phyloP scores from a whole-genome alignment of 2,888 invertebrate genomes.

The Dysmachus trigonus region DNA sequence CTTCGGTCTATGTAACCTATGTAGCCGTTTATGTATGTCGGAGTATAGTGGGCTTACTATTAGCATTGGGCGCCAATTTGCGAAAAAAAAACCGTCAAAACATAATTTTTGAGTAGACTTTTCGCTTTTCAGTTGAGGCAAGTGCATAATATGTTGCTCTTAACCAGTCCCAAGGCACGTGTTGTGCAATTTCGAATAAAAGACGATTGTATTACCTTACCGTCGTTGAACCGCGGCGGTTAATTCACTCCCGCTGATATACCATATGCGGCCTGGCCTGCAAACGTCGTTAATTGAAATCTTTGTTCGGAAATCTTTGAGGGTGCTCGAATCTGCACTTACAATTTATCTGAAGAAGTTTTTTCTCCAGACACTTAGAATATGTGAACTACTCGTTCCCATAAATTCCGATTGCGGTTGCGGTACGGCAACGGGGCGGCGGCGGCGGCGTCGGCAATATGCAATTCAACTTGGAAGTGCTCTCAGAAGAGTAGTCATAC shows the following conservation, averaged over 20 bases:
- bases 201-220: background rate
- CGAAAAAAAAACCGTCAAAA: background rate
- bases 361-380: slow-evolving; percentile 28
- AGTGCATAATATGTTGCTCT: background rate
- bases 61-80: background rate
- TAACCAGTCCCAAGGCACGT: background rate
- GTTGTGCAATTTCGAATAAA: background rate
- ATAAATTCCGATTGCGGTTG: slow-evolving; percentile 9
- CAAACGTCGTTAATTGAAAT: slow-evolving; percentile 35
- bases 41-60: background rate
- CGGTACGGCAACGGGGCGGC: background rate
- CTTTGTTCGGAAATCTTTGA: slow-evolving; percentile 24
- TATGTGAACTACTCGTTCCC: background rate
- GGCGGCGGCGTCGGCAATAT: background rate
- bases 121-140: background rate
- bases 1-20: background rate
- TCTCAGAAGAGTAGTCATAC: background rate
- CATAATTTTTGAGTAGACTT: background rate
- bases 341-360: slow-evolving; percentile 3
- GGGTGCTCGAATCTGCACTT: slow-evolving; percentile 11
- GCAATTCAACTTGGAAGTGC: slow-evolving; percentile 25
- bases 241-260: background rate
- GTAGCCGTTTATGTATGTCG: background rate
- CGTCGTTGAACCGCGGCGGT: background rate
- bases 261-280: slow-evolving; percentile 17